These are phyloP conservation scores for Brachynemurus nebulosus DNA, from an alignment of 2,888 invertebrate genomes.

Conservation along the genomic window DNA sequence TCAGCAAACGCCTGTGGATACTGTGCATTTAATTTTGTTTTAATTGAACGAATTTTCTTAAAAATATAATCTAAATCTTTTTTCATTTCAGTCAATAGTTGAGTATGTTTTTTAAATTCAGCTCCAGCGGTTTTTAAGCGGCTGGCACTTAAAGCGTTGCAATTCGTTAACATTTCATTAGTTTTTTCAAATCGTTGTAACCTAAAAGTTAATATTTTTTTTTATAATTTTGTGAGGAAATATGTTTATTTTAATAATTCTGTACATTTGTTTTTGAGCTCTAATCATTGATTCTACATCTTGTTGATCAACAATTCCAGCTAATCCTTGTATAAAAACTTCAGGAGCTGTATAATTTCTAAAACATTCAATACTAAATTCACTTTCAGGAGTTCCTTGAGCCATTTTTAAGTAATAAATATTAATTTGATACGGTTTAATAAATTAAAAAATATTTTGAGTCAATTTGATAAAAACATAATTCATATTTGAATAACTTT, in stretches of 20 bases:
- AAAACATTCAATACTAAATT: constrained; percentile 73
- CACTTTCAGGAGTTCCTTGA: constrained; percentile 48
- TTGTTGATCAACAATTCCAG: constrained; percentile 81
- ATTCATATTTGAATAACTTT: too few species aligned
- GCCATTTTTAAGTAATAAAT: constrained; percentile 33
- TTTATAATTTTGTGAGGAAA: neutral
- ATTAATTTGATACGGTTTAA: too few species aligned
- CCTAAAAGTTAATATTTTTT: constrained; percentile 39
- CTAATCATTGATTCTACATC: constrained; percentile 82
- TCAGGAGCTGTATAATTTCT: constrained; percentile 84
- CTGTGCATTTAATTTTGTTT: constrained; percentile 57
- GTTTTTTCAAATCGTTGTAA: constrained; percentile 94
- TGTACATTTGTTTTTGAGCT: constrained; percentile 86
- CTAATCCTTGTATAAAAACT: constrained; percentile 83
- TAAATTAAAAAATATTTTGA: too few species aligned
- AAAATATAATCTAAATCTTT: constrained; percentile 92
- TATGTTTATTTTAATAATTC: constrained; percentile 12
- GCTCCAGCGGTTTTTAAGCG: constrained; percentile 71
- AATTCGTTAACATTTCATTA: constrained; percentile 96
- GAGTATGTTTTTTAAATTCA: constrained; percentile 85
- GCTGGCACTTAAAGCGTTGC: constrained; percentile 83
- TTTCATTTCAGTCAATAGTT: constrained; percentile 76
- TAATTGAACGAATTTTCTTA: constrained; percentile 74
- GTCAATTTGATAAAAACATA: too few species aligned
- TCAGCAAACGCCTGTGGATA: constrained; percentile 53